A percentile compares a stretch with the other conserved stretches of the same genome.
These are phyloP conservation scores for Argyrosomus regius DNA, from an alignment of 2,797 vertebrate genomes.

Conservation along the genomic window DNA sequence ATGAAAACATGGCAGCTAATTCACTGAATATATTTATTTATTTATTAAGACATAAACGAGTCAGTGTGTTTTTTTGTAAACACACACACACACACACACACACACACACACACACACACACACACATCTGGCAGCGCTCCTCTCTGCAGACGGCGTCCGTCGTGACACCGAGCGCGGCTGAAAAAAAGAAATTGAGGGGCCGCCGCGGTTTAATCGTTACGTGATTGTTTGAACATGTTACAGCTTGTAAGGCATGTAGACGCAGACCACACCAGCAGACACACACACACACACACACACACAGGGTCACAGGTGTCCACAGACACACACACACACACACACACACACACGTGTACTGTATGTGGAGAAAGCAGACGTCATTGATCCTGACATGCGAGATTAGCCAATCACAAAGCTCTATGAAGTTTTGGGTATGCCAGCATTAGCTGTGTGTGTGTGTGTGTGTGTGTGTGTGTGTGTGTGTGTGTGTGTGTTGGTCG, in stretches of 20 bases:
- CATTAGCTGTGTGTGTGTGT: neutral
- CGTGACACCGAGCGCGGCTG: conserved; percentile 60
- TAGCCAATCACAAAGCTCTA: conserved; percentile 47
- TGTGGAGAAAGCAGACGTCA: conserved; percentile 2
- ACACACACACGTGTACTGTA: conserved; percentile 19
- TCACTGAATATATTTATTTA: neutral
- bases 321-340: neutral
- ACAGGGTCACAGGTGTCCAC: neutral
- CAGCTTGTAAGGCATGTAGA: conserved; percentile 65
- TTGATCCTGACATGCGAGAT: conserved; percentile 47
- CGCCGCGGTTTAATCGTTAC: conserved; percentile 67
- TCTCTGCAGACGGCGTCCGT: conserved; percentile 21
- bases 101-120: conserved; percentile 40
- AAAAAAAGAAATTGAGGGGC: conserved; percentile 65
- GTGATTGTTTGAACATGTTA: conserved; percentile 83
- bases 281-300: neutral
- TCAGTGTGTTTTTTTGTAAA: neutral
- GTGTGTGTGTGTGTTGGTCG: neutral
- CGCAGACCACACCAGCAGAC: conserved; percentile 66
- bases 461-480: neutral
- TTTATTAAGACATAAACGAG: neutral
- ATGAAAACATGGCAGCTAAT: neutral
- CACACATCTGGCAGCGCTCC: conserved; percentile 66
- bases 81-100: conserved; percentile 1
- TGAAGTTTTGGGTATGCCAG: too few species aligned